A percentile compares a stretch with the other conserved stretches of the same genome.
Evolutionary conservation across 1,140 invertebrate species (phyloP).

Genomic region (Caenorhabditis briggsae): DNA sequence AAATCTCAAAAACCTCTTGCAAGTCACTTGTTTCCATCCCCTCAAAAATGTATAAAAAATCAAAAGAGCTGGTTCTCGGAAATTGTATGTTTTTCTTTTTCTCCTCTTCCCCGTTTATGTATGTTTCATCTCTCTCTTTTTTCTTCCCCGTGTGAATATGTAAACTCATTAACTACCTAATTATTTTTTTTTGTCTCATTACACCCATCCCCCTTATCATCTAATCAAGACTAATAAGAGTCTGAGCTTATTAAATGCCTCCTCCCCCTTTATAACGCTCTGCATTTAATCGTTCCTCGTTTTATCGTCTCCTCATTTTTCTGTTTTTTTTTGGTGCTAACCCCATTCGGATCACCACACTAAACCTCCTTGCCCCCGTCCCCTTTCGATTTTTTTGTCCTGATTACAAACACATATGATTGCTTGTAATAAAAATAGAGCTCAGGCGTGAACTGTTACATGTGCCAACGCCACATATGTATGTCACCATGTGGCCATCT

Average conservation of each 20-base stretch:
- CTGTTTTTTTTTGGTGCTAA: neutral
- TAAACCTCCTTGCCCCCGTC: neutral
- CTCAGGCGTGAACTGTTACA: conserved; percentile 2
- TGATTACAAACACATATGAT: neutral
- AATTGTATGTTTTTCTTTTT: neutral
- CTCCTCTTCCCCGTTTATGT: conserved; percentile 4
- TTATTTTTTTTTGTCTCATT: neutral
- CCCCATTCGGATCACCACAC: neutral
- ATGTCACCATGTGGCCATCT: no score
- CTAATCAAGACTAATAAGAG: conserved; percentile 1
- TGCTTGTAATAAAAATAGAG: conserved; percentile 39
- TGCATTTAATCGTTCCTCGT: neutral
- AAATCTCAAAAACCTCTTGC: neutral
- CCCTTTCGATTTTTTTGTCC: no score
- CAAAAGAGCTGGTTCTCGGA: conserved; percentile 51
- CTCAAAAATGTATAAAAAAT: conserved; percentile 23
- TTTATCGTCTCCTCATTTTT: neutral
- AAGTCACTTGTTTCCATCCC: no score
- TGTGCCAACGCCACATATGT: no score
- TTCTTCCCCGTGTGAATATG: conserved; percentile 46
- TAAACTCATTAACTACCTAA: conserved; percentile 47
- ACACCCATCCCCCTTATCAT: neutral
- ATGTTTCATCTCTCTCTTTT: neutral
- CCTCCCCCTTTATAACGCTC: neutral
- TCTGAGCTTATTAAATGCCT: conserved; percentile 3